Percentiles rank a stretch among this genome's conserved stretches.
These are phyloP conservation scores for Chiloscyllium plagiosum DNA, from an alignment of 2,113 vertebrate genomes.

Conservation along the genomic window DNA sequence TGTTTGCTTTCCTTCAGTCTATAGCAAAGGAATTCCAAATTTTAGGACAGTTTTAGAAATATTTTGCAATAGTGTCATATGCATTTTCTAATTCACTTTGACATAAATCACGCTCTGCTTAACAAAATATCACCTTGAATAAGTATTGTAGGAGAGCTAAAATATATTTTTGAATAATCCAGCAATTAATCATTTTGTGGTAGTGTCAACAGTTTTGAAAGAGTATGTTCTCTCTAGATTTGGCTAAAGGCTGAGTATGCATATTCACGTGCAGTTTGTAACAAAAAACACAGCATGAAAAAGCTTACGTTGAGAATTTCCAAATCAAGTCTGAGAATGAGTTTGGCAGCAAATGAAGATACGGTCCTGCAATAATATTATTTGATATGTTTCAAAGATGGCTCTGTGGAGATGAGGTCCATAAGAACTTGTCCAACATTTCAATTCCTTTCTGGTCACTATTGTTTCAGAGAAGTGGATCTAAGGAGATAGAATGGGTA, in stretches of 20 bases:
- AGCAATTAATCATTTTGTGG: conserved; percentile 33
- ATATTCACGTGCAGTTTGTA: neutral
- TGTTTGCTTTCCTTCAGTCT: neutral
- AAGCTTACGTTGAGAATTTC: neutral
- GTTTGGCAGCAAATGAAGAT: neutral
- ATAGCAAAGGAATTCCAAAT: neutral
- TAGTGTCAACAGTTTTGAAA: conserved; percentile 24
- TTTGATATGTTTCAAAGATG: neutral
- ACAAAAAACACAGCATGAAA: neutral
- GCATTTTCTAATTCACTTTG: neutral
- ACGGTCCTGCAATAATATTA: neutral
- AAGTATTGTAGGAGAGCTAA: neutral
- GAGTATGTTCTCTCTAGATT: conserved; percentile 20
- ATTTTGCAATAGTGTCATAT: neutral
- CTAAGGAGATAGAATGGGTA: too few species aligned
- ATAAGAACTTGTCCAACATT: neutral
- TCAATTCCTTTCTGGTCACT: too few species aligned
- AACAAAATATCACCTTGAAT: conserved; percentile 14
- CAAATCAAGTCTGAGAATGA: neutral
- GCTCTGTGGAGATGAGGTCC: neutral
- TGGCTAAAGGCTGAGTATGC: conserved; percentile 19
- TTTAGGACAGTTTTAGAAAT: neutral
- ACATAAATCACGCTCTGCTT: neutral
- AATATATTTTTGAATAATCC: conserved; percentile 25
- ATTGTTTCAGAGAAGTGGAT: neutral